phyloP scores from a whole-genome alignment of 2,113 vertebrate species.

The Phrynocephalus versicolor region DNA sequence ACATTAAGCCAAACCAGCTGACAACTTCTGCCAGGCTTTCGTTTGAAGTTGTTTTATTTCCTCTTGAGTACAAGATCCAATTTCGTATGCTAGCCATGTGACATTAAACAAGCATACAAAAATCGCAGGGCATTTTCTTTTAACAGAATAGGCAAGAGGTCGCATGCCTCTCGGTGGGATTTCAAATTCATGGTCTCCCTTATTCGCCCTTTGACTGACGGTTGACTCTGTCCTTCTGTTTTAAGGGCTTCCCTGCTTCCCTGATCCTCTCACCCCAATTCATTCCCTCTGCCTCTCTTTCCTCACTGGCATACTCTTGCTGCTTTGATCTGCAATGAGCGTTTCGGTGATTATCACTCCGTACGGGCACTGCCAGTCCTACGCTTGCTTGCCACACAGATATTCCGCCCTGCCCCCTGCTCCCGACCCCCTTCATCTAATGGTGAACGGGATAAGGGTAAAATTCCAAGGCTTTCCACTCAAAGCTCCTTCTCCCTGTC shows the following conservation, averaged over 20 bases:
- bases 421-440: too few relatives aligned
- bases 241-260: background rate
- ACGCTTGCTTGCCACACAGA: background rate
- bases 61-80: slow-evolving; percentile 37
- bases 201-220: background rate
- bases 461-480: background rate
- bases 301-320: background rate
- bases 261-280: background rate
- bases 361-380: background rate
- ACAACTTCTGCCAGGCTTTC: slow-evolving; percentile 31
- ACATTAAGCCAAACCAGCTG: slow-evolving; percentile 25
- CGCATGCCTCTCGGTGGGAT: background rate
- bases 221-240: background rate
- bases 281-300: too few relatives aligned
- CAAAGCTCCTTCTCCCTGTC: background rate
- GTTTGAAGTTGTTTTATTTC: slow-evolving; percentile 52
- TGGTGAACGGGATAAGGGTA: background rate
- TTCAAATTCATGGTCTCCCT: background rate
- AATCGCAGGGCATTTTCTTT: slow-evolving; percentile 22
- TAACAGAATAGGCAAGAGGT: slow-evolving; percentile 2
- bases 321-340: background rate
- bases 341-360: background rate
- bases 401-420: too few relatives aligned
- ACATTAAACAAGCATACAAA: slow-evolving; percentile 27
- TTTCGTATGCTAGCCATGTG: slow-evolving; percentile 20